These are phyloP conservation scores for Agonopterix subpropinquella DNA, from an alignment of 2,888 invertebrate species.

Conservation along the genomic window DNA sequence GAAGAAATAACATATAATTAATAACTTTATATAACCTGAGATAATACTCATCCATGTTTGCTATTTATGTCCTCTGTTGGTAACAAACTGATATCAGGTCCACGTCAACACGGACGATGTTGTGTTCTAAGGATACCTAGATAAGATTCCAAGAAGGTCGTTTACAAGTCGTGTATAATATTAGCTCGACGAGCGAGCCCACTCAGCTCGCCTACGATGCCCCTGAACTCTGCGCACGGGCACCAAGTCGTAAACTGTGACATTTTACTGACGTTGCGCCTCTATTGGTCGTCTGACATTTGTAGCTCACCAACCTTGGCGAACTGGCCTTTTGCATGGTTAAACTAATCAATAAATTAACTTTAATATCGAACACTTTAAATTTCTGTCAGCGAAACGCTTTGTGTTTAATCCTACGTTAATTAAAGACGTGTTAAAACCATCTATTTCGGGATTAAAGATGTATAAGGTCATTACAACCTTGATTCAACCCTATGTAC, in stretches of 20 bases:
- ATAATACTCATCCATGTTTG: too few relatives aligned
- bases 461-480: slow-evolving; percentile 23
- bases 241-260: slow-evolving; percentile 52
- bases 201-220: slow-evolving; percentile 18
- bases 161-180: neutral
- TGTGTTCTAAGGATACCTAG: neutral
- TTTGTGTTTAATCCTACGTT: neutral
- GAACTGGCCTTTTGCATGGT: slow-evolving; percentile 26
- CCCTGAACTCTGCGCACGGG: slow-evolving; percentile 51
- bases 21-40: too few relatives aligned
- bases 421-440: slow-evolving; percentile 3
- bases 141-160: neutral
- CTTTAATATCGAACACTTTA: slow-evolving; percentile 22
- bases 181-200: slow-evolving; percentile 1
- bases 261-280: slow-evolving; percentile 55
- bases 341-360: slow-evolving; percentile 32
- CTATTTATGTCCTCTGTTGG: too few relatives aligned
- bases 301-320: slow-evolving; percentile 46
- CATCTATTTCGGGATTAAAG: slow-evolving; percentile 22
- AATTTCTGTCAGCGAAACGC: neutral
- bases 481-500: slow-evolving; percentile 33
- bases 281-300: slow-evolving; percentile 45
- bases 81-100: too few relatives aligned
- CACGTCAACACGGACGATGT: too few relatives aligned
- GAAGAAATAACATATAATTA: too few relatives aligned